Base-by-base conservation (phyloP, 2,113 vertebrate genomes). In the Corythaeola cristata region DNA sequence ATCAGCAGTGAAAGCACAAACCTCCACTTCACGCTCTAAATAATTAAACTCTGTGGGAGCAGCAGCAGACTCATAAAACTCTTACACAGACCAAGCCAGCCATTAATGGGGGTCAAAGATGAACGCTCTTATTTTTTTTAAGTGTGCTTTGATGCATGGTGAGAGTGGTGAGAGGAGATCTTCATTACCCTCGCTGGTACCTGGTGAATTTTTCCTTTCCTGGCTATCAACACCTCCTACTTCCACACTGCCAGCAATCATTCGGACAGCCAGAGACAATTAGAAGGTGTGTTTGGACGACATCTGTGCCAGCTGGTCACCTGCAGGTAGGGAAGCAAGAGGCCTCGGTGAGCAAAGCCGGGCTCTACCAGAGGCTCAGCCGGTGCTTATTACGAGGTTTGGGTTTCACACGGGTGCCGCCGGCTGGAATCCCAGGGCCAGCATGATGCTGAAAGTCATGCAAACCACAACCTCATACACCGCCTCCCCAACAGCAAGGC, bases 21-120 rank as follows among this genome's bases (percentile, higher is more conserved):
- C 92, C 77, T 92, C 89, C 68, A 79, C 92, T 90, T 93, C 95
- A 53, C 3, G 4, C 77, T 78, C 93, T 93, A 95, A 96, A 97
- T 96, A 96, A 97, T 95, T 97, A 96, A 97, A 97, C 89, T 93
- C 97, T 78, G 81, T 93, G 95, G 94, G 95, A 97, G 91, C 95
- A 95, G 88, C 86, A 95, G 84, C 87, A 96, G 74, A 85, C 92
- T 97, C 76, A 67, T 95, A 96, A 97, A 95, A 89, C 93, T 88
- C 95, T 94, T 85, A 93, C 78, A 73, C 90, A 96, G 87, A 94
- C 94, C 82, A 85, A 94, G 85, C 66, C 73, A 93, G 90, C 91
- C 95, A 95, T 95, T 97, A 96, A 96, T 83, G 95, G 86, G 84
- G 96, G 93, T 96, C 95, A 97, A 95, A 97, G 96, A 97, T 90